Conservation (phyloP, 2,113 vertebrate species). For the Psilopsiagon aurifrons region DNA sequence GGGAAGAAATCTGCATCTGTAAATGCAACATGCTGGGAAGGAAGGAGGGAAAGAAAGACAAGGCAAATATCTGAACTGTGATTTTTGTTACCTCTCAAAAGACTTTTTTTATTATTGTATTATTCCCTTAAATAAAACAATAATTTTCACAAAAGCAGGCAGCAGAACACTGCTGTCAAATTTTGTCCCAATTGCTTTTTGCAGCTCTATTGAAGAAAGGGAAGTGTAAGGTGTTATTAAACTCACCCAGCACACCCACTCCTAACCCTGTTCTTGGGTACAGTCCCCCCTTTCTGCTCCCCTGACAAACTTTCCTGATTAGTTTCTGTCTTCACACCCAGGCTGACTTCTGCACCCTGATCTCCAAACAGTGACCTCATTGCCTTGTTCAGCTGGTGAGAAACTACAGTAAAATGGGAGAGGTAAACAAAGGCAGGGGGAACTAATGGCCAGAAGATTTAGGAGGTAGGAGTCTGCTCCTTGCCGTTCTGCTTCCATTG, state of each 20-base stretch:
- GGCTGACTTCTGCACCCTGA: slow-evolving; percentile 40
- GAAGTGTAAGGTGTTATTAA: neutral
- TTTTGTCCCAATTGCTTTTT: neutral
- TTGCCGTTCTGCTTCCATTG: neutral
- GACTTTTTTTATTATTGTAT: neutral
- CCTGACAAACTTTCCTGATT: neutral
- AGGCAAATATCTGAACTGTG: neutral
- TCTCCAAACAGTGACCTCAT: slow-evolving; percentile 63
- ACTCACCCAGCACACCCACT: neutral
- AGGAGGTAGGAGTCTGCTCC: slow-evolving; percentile 37
- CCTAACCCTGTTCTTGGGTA: neutral
- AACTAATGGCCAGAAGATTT: slow-evolving; percentile 41
- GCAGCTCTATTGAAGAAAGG: neutral
- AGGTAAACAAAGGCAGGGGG: slow-evolving; percentile 9
- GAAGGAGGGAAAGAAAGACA: neutral
- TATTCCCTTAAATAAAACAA: neutral
- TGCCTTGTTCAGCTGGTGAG: slow-evolving; percentile 49
- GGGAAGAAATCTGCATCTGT: neutral
- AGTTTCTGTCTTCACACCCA: slow-evolving; percentile 5
- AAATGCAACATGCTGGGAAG: neutral
- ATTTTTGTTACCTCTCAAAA: neutral
- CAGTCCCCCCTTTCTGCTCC: neutral
- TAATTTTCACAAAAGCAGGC: neutral
- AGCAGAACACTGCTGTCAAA: neutral
- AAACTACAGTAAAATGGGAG: slow-evolving; percentile 55